Evolutionary conservation across 1,140 invertebrate genomes (phyloP), one percentile per base, ranked within the genome.

Genomic region (Orchesella cincta): DNA sequence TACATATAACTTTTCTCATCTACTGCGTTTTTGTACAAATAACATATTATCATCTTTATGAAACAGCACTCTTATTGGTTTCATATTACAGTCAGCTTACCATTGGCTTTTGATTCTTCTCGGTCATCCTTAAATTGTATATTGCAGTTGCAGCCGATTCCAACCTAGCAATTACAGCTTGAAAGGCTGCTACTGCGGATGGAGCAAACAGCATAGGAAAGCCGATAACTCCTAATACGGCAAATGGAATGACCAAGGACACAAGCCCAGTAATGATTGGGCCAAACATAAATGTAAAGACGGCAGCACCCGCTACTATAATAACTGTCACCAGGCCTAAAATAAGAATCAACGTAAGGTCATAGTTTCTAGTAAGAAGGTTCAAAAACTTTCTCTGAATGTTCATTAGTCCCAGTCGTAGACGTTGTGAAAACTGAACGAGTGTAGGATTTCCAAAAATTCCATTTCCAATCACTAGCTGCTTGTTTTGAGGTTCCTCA

Each of bases 181-280:
- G n/a, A 5, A 64, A 5, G 31, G 67, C 26, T 71, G 23, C n/a
- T n/a, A n/a, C n/a, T n/a, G n/a, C n/a, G n/a, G 71, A 12, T n/a
- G 33, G 26, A 73, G 36, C 18, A 8, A 64, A 62, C n/a, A 79
- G 0, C 23, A 76, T 1, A 51, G 78, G 78, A 1, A 79, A 3
- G 8, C 52, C 46, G 14, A 79, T 26, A 18, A 80, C 31, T 14
- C 76, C 76, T 39, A 80, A 72, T 74, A 76, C 62, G 23, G 39
- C 52, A 34, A 80, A 46, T 28, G 79, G 79, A 52, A 80, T 2
- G 5, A 75, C 28, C 18, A 80, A 1, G 2, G 64, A 1, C 18
- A 70, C 39, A 16, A 80, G 0, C 29, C 51, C 75, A 20, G 31
- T 33, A 14, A 77, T 14, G 26, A 71, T 33, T 26, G 79, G 79